phyloP scores from a whole-genome alignment of 2,797 vertebrate species.

The Syngnathus acus region DNA sequence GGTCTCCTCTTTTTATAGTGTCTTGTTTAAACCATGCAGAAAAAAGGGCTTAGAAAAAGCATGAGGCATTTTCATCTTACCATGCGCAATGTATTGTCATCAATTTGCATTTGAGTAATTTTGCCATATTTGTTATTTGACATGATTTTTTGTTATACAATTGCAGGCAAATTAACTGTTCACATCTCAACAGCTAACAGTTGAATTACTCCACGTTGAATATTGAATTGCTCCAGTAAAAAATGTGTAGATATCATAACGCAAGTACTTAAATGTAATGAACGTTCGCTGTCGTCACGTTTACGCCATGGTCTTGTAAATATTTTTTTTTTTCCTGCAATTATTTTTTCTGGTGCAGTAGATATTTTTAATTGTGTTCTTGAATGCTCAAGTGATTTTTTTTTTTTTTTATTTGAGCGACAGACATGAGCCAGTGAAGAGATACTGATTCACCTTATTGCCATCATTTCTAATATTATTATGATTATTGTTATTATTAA shows the following conservation, averaged over 20 bases:
- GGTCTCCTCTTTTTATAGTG: conserved; percentile 8
- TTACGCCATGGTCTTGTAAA: conserved; percentile 39
- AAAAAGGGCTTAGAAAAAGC: conserved; percentile 44
- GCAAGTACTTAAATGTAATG: conserved; percentile 61
- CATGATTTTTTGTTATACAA: conserved; percentile 2
- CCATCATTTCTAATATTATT: conserved; percentile 30
- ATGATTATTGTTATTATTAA: conserved; percentile 51
- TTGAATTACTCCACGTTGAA: not conserved
- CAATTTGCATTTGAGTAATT: conserved; percentile 23
- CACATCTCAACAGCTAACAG: not conserved
- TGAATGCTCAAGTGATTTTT: conserved; percentile 14
- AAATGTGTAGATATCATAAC: conserved; percentile 48
- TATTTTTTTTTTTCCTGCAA: conserved; percentile 33
- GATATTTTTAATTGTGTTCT: not conserved
- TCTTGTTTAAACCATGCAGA: conserved; percentile 19
- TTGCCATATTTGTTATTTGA: conserved; percentile 9
- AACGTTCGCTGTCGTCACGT: conserved; percentile 40
- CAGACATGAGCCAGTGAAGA: conserved; percentile 29
- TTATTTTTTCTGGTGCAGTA: conserved; percentile 33
- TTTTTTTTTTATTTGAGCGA: conserved; percentile 21
- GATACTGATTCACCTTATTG: conserved; percentile 26
- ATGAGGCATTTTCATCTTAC: conserved; percentile 17
- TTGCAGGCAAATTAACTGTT: not conserved
- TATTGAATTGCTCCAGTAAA: not conserved
- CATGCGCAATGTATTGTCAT: conserved; percentile 22